Evolutionary conservation across 2,113 vertebrate species (phyloP).

Genomic region (Ascaphus truei): DNA sequence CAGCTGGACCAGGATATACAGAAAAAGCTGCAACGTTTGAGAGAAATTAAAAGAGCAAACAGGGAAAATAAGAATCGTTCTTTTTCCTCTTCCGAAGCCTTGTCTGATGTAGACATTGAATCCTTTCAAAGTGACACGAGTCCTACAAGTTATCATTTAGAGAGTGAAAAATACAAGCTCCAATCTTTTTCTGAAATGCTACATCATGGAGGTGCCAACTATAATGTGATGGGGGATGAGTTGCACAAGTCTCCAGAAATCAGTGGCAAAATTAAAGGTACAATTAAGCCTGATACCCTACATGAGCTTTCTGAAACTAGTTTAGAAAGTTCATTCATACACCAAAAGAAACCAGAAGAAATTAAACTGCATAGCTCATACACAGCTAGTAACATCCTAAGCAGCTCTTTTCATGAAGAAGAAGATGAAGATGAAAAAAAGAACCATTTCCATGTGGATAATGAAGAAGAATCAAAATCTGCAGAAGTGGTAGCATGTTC

Average conservation of each 20-base stretch:
- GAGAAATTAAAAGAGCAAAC: conserved; percentile 71
- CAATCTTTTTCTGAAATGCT: background rate
- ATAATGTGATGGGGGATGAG: too few relatives aligned
- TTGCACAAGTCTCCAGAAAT: too few relatives aligned
- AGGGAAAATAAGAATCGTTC: conserved; percentile 75
- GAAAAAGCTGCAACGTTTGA: conserved; percentile 78
- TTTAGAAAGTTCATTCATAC: background rate
- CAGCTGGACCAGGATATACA: conserved; percentile 84
- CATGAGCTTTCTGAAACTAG: background rate
- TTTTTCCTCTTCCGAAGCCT: conserved; percentile 61
- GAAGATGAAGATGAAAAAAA: background rate
- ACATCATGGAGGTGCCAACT: background rate
- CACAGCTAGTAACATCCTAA: background rate
- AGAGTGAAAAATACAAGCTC: conserved; percentile 49
- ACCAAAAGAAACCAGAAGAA: background rate
- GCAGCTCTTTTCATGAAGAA: background rate
- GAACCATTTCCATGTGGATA: too few relatives aligned
- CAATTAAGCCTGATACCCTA: too few relatives aligned
- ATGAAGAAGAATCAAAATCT: too few relatives aligned
- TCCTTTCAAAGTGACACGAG: conserved; percentile 62
- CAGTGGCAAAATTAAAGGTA: too few relatives aligned
- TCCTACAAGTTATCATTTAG: conserved; percentile 54
- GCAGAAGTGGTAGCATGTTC: too few relatives aligned
- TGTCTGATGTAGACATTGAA: conserved; percentile 67
- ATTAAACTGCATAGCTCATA: background rate